Evolutionary conservation across 2,888 invertebrate species (phyloP), one percentile per base, ranked within the genome.

Genomic region (Thumatha senex): DNA sequence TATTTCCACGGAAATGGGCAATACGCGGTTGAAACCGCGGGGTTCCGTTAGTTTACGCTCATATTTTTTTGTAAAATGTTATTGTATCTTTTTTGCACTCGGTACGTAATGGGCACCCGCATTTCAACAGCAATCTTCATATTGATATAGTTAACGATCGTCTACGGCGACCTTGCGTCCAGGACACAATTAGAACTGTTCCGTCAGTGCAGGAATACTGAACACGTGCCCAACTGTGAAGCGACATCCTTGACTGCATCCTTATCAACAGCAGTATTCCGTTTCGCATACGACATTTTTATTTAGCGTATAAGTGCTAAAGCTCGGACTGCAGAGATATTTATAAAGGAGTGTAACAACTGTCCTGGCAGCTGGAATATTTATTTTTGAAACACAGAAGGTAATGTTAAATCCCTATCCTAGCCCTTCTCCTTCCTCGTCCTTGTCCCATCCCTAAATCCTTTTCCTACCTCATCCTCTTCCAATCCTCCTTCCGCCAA

Each of bases 71-170:
- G 5, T 18, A n/a, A 11, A 4, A 38, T 7, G 12, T 1, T 14
- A 24, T n/a, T n/a, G 18, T 24, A 24, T 14, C 14, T 64, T 58
- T 64, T 72, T 18, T 81, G 76, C 69, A 46, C 36, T 48, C 78
- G 39, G 51, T 83, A 69, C 72, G 0, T 9, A 40, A 43, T 49
- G 54, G 63, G 54, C 73, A 77, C 84, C 85, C 83, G 82, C 77
- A 86, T 80, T 72, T 78, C 56, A 77, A 72, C 72, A 60, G 78
- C 86, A 89, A 89, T 89, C 84, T 86, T 83, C 84, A 78, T 76
- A 86, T 84, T 86, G 82, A 78, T 82, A 78, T 70, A 80, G 82
- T 84, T 82, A 83, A 74, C 74, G 68, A 72, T 69, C 66, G 69
- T 48, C 46, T 58, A 56, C 61, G 59, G 59, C 69, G 83, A 84